phyloP scores from a whole-genome alignment of 35 echinoderm and acorn worm species.

The Nesometra sesokonis region DNA sequence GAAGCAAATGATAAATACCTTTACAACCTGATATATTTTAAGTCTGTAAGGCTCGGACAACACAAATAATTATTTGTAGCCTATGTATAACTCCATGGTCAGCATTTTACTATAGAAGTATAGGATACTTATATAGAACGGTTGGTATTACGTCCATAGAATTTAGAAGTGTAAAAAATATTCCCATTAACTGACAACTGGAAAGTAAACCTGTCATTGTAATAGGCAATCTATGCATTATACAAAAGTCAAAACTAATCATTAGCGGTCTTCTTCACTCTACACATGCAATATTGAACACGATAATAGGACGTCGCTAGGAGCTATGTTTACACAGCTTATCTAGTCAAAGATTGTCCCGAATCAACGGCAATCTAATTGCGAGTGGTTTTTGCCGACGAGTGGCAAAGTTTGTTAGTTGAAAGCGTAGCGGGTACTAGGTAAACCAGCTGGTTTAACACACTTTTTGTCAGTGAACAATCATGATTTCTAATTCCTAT shows the following conservation, averaged over 20 bases:
- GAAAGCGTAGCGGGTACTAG: not conserved
- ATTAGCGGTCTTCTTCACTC: not conserved
- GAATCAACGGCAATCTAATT: not conserved
- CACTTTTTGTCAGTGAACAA: not conserved
- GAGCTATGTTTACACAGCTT: not conserved
- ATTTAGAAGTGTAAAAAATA: too few species aligned
- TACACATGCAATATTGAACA: not conserved
- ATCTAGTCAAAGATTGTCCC: not conserved
- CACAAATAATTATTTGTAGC: too few species aligned
- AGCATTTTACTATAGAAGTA: too few species aligned
- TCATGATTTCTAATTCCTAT: not conserved
- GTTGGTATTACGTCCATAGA: too few species aligned
- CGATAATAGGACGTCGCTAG: not conserved
- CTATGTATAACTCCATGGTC: too few species aligned
- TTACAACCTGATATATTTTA: too few species aligned
- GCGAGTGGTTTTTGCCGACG: not conserved
- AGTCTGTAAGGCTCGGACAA: too few species aligned
- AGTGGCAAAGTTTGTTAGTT: not conserved
- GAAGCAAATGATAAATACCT: too few species aligned
- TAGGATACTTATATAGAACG: too few species aligned
- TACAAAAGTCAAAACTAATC: not conserved
- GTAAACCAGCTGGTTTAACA: not conserved
- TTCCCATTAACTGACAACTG: too few species aligned
- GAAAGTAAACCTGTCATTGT: not conserved
- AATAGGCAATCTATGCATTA: not conserved